phyloP scores from a whole-genome alignment of 2,888 invertebrate genomes.

The Tortrix viridana region DNA sequence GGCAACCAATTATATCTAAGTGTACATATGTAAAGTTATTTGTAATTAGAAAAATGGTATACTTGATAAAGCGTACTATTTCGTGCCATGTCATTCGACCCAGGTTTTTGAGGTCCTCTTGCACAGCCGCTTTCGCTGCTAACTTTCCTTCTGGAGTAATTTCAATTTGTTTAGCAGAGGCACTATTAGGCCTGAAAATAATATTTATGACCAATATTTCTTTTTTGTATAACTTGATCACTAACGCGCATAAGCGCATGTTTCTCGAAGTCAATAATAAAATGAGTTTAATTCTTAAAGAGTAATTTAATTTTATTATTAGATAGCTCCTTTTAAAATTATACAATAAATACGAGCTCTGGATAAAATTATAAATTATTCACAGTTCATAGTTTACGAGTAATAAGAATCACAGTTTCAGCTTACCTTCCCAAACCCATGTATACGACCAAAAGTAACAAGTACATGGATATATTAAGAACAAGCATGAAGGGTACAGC shows the following conservation, averaged over 20 bases:
- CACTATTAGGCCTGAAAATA: constrained; percentile 79
- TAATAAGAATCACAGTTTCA: background rate
- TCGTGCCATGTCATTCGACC: constrained; percentile 66
- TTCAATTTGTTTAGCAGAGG: constrained; percentile 80
- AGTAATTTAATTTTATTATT: too few species aligned
- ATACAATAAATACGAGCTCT: too few species aligned
- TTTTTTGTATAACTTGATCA: too few species aligned
- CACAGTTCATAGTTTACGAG: too few species aligned
- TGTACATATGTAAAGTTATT: too few species aligned
- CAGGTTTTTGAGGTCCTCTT: constrained; percentile 52
- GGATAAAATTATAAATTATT: too few species aligned
- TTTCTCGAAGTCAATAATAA: too few species aligned
- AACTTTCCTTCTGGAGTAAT: constrained; percentile 66
- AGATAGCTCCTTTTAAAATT: too few species aligned
- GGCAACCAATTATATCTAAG: too few species aligned
- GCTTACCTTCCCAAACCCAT: constrained; percentile 65
- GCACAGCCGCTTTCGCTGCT: constrained; percentile 57
- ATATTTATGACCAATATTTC: background rate
- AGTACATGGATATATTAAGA: constrained; percentile 54
- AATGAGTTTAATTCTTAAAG: too few species aligned
- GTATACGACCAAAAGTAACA: constrained; percentile 54
- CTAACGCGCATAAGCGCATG: too few species aligned
- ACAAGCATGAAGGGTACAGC: constrained; percentile 64
- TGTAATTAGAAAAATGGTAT: too few species aligned
- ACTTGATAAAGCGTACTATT: constrained; percentile 52